Base-by-base conservation (phyloP, 2,888 invertebrate genomes). In the Euclidia mi region DNA sequence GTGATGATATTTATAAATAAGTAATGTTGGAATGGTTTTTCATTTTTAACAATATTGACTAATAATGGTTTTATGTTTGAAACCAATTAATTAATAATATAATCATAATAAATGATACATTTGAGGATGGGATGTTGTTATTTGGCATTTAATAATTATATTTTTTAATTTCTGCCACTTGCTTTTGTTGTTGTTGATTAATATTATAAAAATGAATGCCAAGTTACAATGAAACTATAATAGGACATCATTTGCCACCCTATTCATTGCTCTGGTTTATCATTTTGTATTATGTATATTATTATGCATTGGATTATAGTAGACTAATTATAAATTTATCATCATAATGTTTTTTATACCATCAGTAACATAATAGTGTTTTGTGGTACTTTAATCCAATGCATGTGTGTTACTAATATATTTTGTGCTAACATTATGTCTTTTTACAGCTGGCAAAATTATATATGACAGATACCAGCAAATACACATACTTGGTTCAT, bases 391-490 rank as follows among this genome's bases (percentile, higher is more conserved):
- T 12, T 32, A 11, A 31, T 51, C 18, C 4, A 51, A 18, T 32
- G 37, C 17, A 17, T 32, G n/a, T 2, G 4, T n/a, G n/a, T 55
- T 35, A 70, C 61, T 74, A 74, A 74, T 74, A 44, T 17, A 6
- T 57, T 66, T 49, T 64, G 71, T 74, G 67, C 73, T 74, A 74
- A 74, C 78, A 62, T 34, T 44, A 40, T 64, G 41, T 78, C 86
- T 86, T 84, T 88, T 89, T 88, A 82, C 94, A 96, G 96, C 95
- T 86, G 94, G 95, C 68, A 91, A 95, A 82, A 95, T 95, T 69
- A 91, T 96, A 65, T 96, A 95, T 91, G 94, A 96, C 78, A 92
- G 96, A 81, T 96, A 95, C 90, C 95, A 95, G 84, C 95, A 96
- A 81, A 93, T 96, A 62, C 84, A 93, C 82, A 87, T 93, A 71